Evolutionary conservation across 2,113 vertebrate genomes (phyloP), one percentile per base, ranked within the genome.

Genomic region (Leptodactylus fuscus): DNA sequence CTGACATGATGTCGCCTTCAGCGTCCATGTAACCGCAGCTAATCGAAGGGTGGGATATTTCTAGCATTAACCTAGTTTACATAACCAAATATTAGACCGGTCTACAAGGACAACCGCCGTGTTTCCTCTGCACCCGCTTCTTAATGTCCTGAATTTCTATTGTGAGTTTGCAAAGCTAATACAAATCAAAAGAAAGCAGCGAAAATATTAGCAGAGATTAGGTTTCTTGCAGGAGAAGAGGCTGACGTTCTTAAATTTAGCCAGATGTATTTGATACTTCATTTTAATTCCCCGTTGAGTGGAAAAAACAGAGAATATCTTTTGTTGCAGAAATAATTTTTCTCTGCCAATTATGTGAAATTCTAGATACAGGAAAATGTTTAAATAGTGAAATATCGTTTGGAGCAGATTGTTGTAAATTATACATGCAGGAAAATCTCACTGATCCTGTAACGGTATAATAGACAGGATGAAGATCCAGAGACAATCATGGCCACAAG

Each of bases 321-420:
- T 81, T 74, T 82, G 71, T 87, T 87, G 51, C 87, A 83, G 71
- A 81, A 83, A 92, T 85, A 81, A 34, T 53, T 88, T 55, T 76
- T 88, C 1, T 87, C 89, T 92, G 87, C 74, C 88, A 82, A 88
- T 87, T 91, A 76, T 10, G 70, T 91, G 92, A 88, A 81, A 91
- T 84, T 62, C 87, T 89, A 89, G 90, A 87, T 91, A 91, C 90
- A 89, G 89, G 76, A 89, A 92, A 90, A 91, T 88, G 87, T 93
- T 92, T 90, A 89, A 93, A 89, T 91, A 91, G 89, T 90, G 92
- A 90, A 92, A 93, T 62, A 92, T 88, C 84, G 41, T 74, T 76
- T 90, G 89, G 89, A 93, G 87, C 90, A 93, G 91, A 91, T 94
- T 92, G 92, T 90, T 93, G 85, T 92, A 89, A 94, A 93, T 94